phyloP scores from a whole-genome alignment of 2,797 vertebrate genomes.

The Ceryle rudis region DNA sequence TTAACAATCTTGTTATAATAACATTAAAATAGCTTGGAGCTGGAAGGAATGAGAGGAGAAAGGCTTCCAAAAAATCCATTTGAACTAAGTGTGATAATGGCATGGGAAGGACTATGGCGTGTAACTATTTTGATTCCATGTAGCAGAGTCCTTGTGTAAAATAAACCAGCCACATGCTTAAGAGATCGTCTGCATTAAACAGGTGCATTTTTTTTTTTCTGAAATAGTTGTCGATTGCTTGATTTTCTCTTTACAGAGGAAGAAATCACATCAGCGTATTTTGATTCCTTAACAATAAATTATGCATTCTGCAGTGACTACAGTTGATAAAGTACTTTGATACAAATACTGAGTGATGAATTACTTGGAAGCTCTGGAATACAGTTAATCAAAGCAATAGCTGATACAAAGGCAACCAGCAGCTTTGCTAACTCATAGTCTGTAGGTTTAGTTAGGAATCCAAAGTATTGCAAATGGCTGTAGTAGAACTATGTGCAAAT shows the following conservation, averaged over 20 bases:
- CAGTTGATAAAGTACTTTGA: neutral
- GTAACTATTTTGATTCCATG: neutral
- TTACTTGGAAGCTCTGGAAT: neutral
- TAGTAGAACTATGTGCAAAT: neutral
- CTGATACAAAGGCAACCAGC: neutral
- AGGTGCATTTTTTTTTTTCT: neutral
- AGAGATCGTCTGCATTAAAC: neutral
- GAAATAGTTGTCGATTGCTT: constrained; percentile 31
- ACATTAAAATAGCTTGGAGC: constrained; percentile 8
- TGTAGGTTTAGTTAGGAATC: neutral
- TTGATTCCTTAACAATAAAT: constrained; percentile 36
- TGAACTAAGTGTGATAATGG: constrained; percentile 41
- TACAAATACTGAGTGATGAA: constrained; percentile 1
- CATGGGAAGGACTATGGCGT: constrained; percentile 11
- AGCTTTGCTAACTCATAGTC: neutral
- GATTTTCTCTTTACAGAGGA: constrained; percentile 32
- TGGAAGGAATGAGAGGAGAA: neutral
- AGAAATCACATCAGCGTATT: constrained; percentile 44
- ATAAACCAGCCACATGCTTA: neutral
- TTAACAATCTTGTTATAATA: neutral
- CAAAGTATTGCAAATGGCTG: neutral
- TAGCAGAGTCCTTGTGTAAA: neutral
- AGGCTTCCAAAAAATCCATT: constrained; percentile 14
- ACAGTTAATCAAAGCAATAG: neutral
- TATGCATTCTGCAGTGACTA: neutral